phyloP scores from a whole-genome alignment of 2,888 invertebrate species.

The Hofmannophila pseudospretella region DNA sequence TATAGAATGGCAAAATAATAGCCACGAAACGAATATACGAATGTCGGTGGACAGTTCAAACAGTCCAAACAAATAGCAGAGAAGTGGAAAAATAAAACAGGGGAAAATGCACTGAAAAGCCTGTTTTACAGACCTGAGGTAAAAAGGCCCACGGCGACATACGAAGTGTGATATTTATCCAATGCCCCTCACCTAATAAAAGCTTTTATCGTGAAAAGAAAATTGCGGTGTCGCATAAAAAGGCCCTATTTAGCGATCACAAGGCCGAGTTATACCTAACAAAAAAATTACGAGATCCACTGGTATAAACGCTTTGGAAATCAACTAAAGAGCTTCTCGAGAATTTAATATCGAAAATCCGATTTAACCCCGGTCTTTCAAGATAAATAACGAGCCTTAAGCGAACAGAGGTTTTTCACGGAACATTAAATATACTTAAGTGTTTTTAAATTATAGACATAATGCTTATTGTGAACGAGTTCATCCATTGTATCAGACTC shows the following conservation, averaged over 20 bases:
- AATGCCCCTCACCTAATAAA: constrained; percentile 8
- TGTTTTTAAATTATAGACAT: no score
- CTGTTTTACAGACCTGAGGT: neutral
- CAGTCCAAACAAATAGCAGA: neutral
- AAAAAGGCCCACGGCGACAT: neutral
- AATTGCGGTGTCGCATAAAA: constrained; percentile 4
- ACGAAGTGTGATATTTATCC: constrained; percentile 6
- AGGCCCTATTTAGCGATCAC: constrained; percentile 1
- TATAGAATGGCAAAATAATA: no score
- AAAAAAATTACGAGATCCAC: neutral
- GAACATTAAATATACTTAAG: no score
- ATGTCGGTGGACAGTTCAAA: no score
- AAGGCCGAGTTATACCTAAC: neutral
- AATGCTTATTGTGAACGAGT: no score
- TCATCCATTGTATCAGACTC: no score
- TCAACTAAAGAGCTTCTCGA: neutral
- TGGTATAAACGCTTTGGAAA: neutral
- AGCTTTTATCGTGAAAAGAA: constrained; percentile 12
- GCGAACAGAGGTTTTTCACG: no score
- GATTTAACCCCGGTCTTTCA: neutral
- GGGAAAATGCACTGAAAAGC: neutral
- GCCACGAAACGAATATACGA: no score
- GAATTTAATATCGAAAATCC: neutral
- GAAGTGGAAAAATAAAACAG: constrained; percentile 8
- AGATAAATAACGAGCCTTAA: no score